Conservation (phyloP, 2,797 vertebrate genomes). For the Columba guinea region DNA sequence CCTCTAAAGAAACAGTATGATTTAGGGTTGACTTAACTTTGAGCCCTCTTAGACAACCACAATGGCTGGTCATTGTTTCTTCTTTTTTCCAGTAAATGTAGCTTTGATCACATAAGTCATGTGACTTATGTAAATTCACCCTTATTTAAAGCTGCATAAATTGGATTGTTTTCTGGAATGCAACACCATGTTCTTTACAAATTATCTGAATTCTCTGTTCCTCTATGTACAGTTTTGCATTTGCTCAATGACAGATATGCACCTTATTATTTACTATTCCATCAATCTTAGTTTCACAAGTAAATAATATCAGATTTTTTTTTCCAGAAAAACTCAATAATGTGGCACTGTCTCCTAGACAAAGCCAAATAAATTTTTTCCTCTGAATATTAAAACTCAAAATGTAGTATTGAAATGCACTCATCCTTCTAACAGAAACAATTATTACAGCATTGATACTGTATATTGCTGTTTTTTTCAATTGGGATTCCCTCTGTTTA, state of each 20-base stretch:
- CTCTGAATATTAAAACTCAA: background rate
- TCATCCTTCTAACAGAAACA: background rate
- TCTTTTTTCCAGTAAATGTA: background rate
- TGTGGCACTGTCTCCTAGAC: background rate
- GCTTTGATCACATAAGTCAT: background rate
- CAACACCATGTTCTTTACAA: background rate
- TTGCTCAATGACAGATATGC: background rate
- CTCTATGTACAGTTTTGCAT: background rate
- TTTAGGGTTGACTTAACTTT: background rate
- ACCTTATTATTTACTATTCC: background rate
- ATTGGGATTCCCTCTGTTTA: background rate
- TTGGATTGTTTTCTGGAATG: background rate
- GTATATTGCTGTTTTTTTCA: background rate
- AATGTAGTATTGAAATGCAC: background rate
- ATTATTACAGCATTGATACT: background rate
- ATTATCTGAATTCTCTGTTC: background rate
- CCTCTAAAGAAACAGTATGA: background rate
- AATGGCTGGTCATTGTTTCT: rapidly evolving
- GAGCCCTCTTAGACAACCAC: background rate
- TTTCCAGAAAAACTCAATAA: background rate
- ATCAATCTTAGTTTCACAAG: background rate
- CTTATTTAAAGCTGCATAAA: background rate
- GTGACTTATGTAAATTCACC: background rate
- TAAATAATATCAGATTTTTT: background rate
- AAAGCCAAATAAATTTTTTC: background rate